These are phyloP conservation scores for Propithecus coquereli DNA, from an alignment of 2,113 vertebrate species.

Conservation along the genomic window DNA sequence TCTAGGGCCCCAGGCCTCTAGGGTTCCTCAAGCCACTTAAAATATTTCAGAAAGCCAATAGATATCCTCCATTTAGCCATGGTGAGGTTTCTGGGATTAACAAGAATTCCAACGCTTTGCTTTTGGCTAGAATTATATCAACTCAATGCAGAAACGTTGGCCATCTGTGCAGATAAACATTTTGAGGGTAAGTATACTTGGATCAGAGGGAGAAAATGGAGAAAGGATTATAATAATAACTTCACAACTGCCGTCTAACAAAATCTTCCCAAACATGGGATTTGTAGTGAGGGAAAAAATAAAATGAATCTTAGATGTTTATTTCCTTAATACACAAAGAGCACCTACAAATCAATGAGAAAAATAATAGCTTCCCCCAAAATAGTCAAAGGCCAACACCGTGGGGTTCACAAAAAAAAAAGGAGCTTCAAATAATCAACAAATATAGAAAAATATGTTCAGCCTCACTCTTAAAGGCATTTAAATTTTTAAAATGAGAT, in stretches of 20 bases:
- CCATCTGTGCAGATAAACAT: constrained; percentile 14
- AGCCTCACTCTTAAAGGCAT: not conserved
- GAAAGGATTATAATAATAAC: not conserved
- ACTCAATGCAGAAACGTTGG: not conserved
- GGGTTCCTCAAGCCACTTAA: not conserved
- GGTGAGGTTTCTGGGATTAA: constrained; percentile 27
- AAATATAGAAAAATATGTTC: not conserved
- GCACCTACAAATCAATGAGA: not conserved
- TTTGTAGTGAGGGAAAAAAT: not conserved
- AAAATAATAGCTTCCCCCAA: not conserved
- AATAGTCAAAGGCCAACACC: not conserved
- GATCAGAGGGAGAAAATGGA: constrained; percentile 4
- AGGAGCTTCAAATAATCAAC: not conserved
- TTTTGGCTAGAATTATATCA: constrained; percentile 31
- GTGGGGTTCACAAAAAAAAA: not conserved
- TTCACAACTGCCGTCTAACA: not conserved
- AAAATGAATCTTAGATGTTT: not conserved
- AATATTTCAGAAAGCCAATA: not conserved
- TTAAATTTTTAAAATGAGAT: not conserved
- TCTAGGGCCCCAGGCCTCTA: not conserved
- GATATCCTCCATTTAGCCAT: not conserved
- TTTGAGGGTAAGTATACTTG: not conserved
- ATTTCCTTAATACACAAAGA: constrained; percentile 34
- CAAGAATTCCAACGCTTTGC: constrained; percentile 14
- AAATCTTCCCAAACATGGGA: not conserved